These are phyloP conservation scores for Cephus spinipes DNA, from an alignment of 2,888 invertebrate species.

Conservation along the genomic window DNA sequence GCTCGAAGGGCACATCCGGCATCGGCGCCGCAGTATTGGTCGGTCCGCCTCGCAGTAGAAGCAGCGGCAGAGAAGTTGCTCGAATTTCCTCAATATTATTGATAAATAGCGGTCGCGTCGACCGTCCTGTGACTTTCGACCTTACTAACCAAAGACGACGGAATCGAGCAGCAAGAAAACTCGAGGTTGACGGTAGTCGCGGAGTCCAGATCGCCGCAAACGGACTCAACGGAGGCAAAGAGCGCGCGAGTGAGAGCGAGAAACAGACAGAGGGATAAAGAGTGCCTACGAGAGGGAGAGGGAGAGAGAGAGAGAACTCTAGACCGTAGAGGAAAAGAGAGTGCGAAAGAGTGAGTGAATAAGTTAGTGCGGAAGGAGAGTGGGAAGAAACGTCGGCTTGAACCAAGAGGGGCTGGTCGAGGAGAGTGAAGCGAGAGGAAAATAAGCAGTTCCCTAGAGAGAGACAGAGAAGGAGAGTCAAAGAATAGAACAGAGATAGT, in stretches of 20 bases:
- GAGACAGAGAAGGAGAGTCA: background rate
- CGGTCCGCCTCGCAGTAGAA: conserved; percentile 41
- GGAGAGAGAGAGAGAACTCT: background rate
- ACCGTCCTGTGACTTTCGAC: conserved; percentile 35
- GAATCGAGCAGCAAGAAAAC: conserved; percentile 32
- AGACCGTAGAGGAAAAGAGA: background rate
- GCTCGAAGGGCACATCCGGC: conserved; percentile 56
- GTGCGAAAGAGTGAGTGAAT: background rate
- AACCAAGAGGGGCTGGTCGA: background rate
- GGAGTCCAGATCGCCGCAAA: background rate
- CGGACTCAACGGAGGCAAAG: background rate
- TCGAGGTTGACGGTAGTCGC: conserved; percentile 13
- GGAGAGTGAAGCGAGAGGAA: background rate
- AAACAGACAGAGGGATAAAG: background rate
- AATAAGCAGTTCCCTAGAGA: background rate
- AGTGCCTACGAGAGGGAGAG: conserved; percentile 12
- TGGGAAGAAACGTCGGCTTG: background rate
- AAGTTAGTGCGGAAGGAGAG: background rate
- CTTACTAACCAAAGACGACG: conserved; percentile 27
- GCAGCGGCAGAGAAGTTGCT: conserved; percentile 51
- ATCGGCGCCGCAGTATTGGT: conserved; percentile 54
- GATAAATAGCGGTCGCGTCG: conserved; percentile 50
- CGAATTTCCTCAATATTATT: conserved; percentile 49
- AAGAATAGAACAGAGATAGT: background rate
- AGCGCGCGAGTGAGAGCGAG: background rate